Conservation (phyloP, 2,888 invertebrate genomes). For the Lasioglossum vierecki region DNA sequence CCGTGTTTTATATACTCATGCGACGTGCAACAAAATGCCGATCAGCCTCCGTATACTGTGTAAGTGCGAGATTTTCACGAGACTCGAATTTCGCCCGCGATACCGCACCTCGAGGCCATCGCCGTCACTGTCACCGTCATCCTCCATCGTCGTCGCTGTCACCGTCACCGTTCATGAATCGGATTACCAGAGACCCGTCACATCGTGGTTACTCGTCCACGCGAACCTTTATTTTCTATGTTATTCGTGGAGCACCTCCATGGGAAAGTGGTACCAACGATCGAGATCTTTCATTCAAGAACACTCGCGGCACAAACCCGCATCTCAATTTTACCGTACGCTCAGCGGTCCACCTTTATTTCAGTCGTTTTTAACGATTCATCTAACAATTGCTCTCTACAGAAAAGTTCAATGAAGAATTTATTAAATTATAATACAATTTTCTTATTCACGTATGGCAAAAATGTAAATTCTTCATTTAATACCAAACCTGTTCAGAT, state of each 20-base stretch:
- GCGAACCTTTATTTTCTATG: neutral
- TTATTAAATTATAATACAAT: no score
- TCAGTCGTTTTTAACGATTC: neutral
- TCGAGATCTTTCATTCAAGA: neutral
- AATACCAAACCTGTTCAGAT: no score
- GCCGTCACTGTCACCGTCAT: neutral
- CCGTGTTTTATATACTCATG: slow-evolving; percentile 58
- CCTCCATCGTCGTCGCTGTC: neutral
- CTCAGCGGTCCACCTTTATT: neutral
- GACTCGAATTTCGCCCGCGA: slow-evolving; percentile 16
- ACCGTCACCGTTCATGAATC: neutral
- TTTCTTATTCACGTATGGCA: no score
- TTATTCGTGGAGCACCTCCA: neutral
- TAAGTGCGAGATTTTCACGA: slow-evolving; percentile 69
- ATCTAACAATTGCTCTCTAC: neutral
- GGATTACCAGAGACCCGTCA: neutral
- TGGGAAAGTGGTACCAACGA: neutral
- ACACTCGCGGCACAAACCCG: neutral
- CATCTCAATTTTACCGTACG: no score
- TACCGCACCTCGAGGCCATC: slow-evolving; percentile 4
- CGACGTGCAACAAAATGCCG: slow-evolving; percentile 76
- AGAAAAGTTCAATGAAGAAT: no score
- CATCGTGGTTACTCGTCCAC: neutral
- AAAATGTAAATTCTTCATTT: no score
- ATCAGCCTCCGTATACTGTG: slow-evolving; percentile 74